These are phyloP conservation scores for Drosophila kokeensis DNA, from an alignment of 2,888 invertebrate species.

Conservation along the genomic window DNA sequence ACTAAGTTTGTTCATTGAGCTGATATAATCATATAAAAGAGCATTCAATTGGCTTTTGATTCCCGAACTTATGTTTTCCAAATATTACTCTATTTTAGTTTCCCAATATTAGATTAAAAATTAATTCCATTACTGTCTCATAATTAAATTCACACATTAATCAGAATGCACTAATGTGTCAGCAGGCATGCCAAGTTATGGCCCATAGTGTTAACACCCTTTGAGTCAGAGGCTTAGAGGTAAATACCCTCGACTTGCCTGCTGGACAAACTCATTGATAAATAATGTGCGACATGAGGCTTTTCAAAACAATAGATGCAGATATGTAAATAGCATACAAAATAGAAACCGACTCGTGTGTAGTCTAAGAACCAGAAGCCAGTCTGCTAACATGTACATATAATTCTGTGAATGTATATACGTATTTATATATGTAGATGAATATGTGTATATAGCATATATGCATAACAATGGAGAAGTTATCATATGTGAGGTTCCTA, in stretches of 20 bases:
- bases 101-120: neutral
- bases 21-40: neutral
- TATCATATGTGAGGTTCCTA: conserved; percentile 47
- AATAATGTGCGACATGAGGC: conserved; percentile 51
- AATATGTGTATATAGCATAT: neutral
- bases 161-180: neutral
- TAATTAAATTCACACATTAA: neutral
- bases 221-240: neutral
- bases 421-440: neutral
- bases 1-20: neutral
- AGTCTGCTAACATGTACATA: neutral
- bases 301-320: conserved; percentile 65
- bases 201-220: neutral
- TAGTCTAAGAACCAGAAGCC: conserved; percentile 13
- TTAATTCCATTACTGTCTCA: neutral
- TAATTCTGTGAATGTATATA: neutral
- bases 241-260: neutral
- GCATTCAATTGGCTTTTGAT: neutral
- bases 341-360: conserved; percentile 35
- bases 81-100: neutral
- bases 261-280: conserved; percentile 25
- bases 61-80: neutral
- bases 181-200: neutral
- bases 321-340: conserved; percentile 66
- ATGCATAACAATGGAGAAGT: conserved; percentile 7